Evolutionary conservation across 1,140 invertebrate genomes (phyloP).

Genomic region (Polypedilum pembai): DNA sequence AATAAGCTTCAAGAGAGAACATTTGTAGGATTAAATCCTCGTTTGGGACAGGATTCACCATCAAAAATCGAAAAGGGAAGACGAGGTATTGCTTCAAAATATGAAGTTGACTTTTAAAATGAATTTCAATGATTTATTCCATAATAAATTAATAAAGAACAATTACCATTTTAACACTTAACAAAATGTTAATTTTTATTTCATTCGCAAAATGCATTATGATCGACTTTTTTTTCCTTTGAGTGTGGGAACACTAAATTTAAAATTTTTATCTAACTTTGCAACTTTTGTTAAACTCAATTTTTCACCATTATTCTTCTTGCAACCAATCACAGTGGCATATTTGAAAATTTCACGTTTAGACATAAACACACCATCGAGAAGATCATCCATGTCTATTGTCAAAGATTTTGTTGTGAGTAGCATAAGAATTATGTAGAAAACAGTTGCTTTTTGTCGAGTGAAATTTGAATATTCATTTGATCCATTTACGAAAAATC

Average conservation of each 20-base stretch:
- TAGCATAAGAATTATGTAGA: neutral
- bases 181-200: neutral
- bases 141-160: neutral
- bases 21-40: constrained; percentile 68
- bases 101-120: constrained; percentile 37
- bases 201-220: no score
- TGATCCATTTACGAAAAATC: neutral
- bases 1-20: constrained; percentile 52
- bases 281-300: neutral
- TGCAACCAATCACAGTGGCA: neutral
- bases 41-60: constrained; percentile 56
- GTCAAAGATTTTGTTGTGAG: neutral
- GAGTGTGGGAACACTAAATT: neutral
- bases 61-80: constrained; percentile 54
- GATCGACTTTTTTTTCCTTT: neutral
- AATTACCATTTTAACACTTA: neutral
- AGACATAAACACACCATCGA: neutral
- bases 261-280: constrained; percentile 11
- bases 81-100: constrained; percentile 53
- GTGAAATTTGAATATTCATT: neutral
- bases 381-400: neutral
- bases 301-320: neutral
- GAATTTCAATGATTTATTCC: neutral
- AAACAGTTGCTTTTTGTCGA: neutral
- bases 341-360: neutral